Base-by-base conservation (phyloP, 2,888 invertebrate genomes). In the Tachina lurida region DNA sequence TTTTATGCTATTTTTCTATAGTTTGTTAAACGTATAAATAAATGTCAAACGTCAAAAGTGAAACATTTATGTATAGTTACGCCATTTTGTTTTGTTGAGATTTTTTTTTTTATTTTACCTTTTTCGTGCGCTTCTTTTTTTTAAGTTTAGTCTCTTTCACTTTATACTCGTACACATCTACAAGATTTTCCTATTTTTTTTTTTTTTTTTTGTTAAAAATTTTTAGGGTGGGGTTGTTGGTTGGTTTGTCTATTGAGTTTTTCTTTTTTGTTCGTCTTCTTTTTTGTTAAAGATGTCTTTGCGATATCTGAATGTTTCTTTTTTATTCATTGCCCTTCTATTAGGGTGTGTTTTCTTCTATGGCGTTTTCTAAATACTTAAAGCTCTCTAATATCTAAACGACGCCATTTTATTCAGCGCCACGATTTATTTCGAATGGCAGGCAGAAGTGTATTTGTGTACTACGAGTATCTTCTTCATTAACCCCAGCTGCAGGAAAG, bases 71-170 rank as follows among this genome's bases (percentile, higher is more conserved):
- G 31, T 31, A 31, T 60, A 60, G 83, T 47, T 76, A 15, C 84
- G 84, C 84, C 84, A 84, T 84, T 84, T 84, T 84, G 84, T 84
- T 84, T 75, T 65, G 75, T 70, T 45, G 60, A 62, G 71, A 74
- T 73, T 84, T 78, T 47, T 49, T 31, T 31, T 31, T 31, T 73
- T 73, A 43, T 12, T 70, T 52, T 10, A 10, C 45, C 2, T 54
- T 49, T 74, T 60, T 63, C 10, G 8, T 43, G 19, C 10, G 49
- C 2, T 58, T 73, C 9, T 74, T 52, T 13, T 41, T 71, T 58
- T 22, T 31, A 54, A 13, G n/a, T 73, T 39, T 47, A 15, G 17
- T 65, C 41, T 70, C 56, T 17, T 63, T 75, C 19, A 52, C 17
- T 56, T 12, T n/a, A 63, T 47, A n/a, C n/a, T n/a, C n/a, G n/a